phyloP scores from a whole-genome alignment of 2,888 invertebrate genomes.

The Dicroscelio sp. region DNA sequence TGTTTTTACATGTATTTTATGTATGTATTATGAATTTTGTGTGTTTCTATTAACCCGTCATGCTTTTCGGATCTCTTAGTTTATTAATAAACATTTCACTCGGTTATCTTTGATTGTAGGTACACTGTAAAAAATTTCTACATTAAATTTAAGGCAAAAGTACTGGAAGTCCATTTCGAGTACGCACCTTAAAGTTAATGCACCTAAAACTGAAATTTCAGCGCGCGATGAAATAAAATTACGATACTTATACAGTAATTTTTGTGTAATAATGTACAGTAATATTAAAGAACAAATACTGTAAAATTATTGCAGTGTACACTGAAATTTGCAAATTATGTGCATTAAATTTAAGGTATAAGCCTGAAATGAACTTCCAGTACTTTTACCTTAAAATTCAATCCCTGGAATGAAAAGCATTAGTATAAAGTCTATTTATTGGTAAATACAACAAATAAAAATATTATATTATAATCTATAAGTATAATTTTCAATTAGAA shows the following conservation, averaged over 20 bases:
- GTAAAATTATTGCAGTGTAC: background rate
- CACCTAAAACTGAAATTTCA: background rate
- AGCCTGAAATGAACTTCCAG: background rate
- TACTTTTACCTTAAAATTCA: background rate
- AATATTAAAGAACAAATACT: background rate
- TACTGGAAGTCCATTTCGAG: background rate
- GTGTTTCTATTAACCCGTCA: no score
- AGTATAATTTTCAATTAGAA: no score
- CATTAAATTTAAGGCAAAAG: background rate
- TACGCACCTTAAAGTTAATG: background rate
- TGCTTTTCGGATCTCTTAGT: no score
- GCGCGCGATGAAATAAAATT: background rate
- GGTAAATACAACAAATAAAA: no score
- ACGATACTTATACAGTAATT: background rate
- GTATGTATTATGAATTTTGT: no score
- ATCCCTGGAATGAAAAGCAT: background rate
- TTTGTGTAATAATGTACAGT: background rate
- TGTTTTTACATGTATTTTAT: no score
- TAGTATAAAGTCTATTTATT: background rate
- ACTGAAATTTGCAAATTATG: background rate
- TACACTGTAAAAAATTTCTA: no score
- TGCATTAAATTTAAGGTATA: background rate
- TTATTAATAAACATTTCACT: no score
- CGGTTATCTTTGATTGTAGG: no score
- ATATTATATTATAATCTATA: background rate